Conservation (phyloP, 2,113 vertebrate species). For the Procavia capensis region DNA sequence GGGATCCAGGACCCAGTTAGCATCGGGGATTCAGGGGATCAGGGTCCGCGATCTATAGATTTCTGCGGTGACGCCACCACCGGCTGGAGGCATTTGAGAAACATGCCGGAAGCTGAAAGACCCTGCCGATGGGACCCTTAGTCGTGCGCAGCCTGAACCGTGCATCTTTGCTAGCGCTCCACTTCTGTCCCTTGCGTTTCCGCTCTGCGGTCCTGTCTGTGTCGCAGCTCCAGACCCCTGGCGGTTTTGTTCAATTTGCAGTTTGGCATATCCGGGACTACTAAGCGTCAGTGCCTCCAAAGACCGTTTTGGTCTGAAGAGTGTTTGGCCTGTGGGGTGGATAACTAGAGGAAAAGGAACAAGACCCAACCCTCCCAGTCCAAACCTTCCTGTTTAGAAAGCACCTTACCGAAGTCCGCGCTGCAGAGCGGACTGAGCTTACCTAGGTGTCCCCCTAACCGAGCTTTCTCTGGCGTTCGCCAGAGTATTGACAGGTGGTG, state of each 20-base stretch:
- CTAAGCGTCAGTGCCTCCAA: neutral
- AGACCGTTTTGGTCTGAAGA: neutral
- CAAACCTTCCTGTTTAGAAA: neutral
- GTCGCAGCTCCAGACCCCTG: neutral
- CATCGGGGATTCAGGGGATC: neutral
- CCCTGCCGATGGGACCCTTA: neutral
- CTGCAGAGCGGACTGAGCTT: neutral
- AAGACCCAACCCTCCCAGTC: neutral
- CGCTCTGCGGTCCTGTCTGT: neutral
- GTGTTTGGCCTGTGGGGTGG: neutral
- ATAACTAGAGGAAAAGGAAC: neutral
- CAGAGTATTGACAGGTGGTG: neutral
- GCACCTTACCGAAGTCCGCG: neutral
- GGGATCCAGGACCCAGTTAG: neutral
- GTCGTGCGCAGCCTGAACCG: accelerated
- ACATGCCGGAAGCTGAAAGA: neutral
- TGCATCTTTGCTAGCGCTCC: accelerated
- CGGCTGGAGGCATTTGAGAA: neutral
- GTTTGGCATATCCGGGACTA: neutral
- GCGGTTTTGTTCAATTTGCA: neutral
- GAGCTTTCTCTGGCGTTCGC: neutral
- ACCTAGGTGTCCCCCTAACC: neutral
- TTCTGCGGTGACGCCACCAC: neutral
- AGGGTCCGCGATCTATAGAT: neutral
- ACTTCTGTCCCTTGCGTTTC: neutral